phyloP scores from a whole-genome alignment of 2,797 vertebrate genomes.

The Schizopygopsis pylzovi region DNA sequence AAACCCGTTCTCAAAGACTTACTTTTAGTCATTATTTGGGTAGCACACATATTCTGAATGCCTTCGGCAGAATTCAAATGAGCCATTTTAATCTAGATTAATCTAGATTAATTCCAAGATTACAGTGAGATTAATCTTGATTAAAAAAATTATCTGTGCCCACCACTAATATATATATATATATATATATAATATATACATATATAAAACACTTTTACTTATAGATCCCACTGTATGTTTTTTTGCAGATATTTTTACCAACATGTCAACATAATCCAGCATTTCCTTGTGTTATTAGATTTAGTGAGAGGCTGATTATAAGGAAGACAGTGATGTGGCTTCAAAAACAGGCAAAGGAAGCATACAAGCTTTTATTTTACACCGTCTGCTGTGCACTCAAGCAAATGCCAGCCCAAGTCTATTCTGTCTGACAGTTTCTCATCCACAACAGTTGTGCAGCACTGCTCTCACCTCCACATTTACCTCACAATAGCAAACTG shows the following conservation, averaged over 20 bases:
- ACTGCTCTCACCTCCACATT: conserved; percentile 3
- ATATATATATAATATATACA: too few relatives aligned
- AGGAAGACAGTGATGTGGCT: neutral
- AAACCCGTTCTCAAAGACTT: too few relatives aligned
- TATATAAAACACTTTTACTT: neutral
- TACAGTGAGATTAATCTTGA: too few relatives aligned
- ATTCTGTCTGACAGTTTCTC: neutral
- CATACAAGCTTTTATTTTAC: neutral
- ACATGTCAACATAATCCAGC: conserved; percentile 15
- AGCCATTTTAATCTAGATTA: too few relatives aligned
- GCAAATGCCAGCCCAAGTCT: neutral
- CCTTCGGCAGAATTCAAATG: too few relatives aligned
- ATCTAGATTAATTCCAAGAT: too few relatives aligned
- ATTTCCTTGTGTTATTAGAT: neutral
- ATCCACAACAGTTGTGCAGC: conserved; percentile 1
- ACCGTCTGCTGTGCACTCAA: neutral
- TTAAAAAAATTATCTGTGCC: too few relatives aligned
- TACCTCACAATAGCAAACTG: conserved; percentile 3
- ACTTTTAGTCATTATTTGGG: too few relatives aligned
- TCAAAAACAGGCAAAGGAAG: neutral
- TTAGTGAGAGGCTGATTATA: neutral
- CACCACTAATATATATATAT: too few relatives aligned
- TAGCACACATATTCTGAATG: too few relatives aligned
- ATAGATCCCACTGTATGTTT: neutral
- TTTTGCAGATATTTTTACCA: neutral